A percentile compares a stretch with the other conserved stretches of the same genome.
Conservation (phyloP, 2,888 invertebrate genomes). For the Heteropelma amictum region DNA sequence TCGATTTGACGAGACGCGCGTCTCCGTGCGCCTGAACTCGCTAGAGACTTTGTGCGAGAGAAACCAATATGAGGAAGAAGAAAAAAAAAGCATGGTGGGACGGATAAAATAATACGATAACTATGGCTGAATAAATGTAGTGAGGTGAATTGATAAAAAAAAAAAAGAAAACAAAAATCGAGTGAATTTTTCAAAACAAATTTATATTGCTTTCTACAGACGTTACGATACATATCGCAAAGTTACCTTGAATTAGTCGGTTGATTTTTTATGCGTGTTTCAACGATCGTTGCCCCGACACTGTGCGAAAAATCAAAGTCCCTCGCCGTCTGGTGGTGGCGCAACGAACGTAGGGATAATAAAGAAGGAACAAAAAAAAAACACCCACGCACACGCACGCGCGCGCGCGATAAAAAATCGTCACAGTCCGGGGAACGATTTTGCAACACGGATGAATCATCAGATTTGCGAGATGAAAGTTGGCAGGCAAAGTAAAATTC, state of each 20-base stretch:
- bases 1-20: constrained; percentile 41
- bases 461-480: constrained; percentile 25
- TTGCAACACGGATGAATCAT: no score
- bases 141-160: constrained; percentile 60
- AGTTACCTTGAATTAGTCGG: constrained; percentile 41
- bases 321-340: neutral
- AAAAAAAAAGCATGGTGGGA: neutral
- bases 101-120: constrained; percentile 22
- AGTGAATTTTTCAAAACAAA: constrained; percentile 62
- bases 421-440: no score
- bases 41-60: constrained; percentile 62
- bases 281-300: neutral
- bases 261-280: constrained; percentile 33
- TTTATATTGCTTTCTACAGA: constrained; percentile 54
- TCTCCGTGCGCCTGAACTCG: constrained; percentile 32
- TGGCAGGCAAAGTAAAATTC: constrained; percentile 22
- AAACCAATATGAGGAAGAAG: constrained; percentile 36
- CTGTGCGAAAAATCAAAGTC: neutral
- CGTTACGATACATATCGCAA: constrained; percentile 58
- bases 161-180: constrained; percentile 55
- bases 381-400: no score
- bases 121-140: constrained; percentile 64
- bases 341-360: no score
- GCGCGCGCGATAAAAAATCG: no score
- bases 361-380: no score